Base-by-base conservation (phyloP, 1,140 invertebrate genomes). In the Bicyclus anynana region DNA sequence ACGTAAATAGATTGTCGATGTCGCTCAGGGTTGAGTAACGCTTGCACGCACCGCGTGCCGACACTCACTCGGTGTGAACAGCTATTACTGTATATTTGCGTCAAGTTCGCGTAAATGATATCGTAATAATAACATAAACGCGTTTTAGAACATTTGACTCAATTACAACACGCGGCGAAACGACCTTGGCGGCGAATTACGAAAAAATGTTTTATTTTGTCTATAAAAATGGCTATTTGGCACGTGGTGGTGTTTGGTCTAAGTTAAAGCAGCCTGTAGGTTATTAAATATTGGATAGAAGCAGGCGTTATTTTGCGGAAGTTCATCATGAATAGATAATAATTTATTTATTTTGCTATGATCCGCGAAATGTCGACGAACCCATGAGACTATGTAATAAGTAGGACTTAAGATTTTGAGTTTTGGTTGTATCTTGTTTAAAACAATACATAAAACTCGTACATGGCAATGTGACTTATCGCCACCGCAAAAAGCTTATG, bases 31-130 rank as follows among this genome's bases (percentile, higher is more conserved):
- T 56, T 58, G 26, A 16, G 55, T 33, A 58, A 58, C 17, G 14
- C 26, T 50, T 56, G 48, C 55, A 58, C 55, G 55, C 55, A 58
- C 48, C n/a, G n/a, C n/a, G n/a, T n/a, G n/a, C n/a, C n/a, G n/a
- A n/a, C n/a, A n/a, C n/a, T n/a, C n/a, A n/a, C n/a, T n/a, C n/a
- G n/a, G n/a, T 42, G 27, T 58, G 48, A 58, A 44, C 55, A 58
- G 5, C 27, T 52, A 53, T 59, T 35, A 58, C 33, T 57, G 49
- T 29, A 57, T 44, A 44, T 58, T 51, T 51, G 42, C 14, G 21
- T 33, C 26, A 20, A 53, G 23, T 53, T n/a, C 51, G 26, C 20
- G 21, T 27, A 27, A 53, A 42, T 42, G 17, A 27, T 53, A 42
- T 38, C 38, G 21, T 48, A 48, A 48, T 14, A 26, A 23, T 27